A percentile compares a stretch with the other conserved stretches of the same genome.
phyloP scores from a whole-genome alignment of 2,797 vertebrate genomes.

The Poecilia wingei region DNA sequence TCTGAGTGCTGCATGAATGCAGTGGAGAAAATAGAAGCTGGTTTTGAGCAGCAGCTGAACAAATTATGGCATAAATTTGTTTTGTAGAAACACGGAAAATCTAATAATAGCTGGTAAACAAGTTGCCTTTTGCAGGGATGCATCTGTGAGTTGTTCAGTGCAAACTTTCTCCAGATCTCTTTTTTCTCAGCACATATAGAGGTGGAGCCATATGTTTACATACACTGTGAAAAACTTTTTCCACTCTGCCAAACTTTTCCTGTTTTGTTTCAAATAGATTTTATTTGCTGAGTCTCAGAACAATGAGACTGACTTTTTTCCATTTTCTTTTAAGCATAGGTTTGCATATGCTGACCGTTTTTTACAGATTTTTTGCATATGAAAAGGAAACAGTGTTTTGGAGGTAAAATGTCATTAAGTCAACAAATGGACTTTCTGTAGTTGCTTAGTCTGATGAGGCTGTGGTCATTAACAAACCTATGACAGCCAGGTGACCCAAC shows the following conservation, averaged over 20 bases:
- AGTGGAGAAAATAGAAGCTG: neutral
- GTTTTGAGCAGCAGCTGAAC: neutral
- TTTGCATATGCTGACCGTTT: neutral
- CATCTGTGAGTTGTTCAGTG: neutral
- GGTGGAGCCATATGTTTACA: neutral
- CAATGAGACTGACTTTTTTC: neutral
- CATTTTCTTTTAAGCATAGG: neutral
- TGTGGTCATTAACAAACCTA: neutral
- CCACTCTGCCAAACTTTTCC: neutral
- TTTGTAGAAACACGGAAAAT: neutral
- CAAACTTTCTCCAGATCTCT: neutral
- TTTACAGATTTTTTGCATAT: neutral
- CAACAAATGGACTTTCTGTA: neutral
- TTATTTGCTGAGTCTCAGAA: neutral
- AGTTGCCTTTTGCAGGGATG: neutral
- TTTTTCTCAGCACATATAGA: neutral
- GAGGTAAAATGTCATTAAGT: neutral
- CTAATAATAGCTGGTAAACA: slow-evolving; percentile 8
- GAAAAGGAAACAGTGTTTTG: neutral
- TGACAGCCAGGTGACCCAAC: neutral
- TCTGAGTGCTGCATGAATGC: neutral
- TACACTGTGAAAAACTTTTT: neutral
- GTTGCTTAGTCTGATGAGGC: neutral
- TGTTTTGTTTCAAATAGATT: neutral
- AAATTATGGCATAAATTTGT: slow-evolving; percentile 10